Conservation (phyloP, 2,113 vertebrate species). For the Empidonax alnorum region DNA sequence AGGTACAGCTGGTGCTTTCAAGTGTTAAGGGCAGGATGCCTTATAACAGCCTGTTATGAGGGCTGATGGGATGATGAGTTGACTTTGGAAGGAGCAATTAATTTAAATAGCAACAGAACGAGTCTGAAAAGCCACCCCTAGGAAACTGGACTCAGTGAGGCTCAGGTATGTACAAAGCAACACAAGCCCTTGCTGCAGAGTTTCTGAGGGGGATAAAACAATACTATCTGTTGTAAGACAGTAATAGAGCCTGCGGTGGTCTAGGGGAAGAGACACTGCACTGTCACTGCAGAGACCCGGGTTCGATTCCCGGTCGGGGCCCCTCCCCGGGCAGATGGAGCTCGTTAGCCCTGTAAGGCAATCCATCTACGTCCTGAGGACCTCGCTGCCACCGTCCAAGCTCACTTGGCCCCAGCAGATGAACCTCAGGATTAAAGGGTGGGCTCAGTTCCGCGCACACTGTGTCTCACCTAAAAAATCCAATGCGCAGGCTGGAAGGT, state of each 20-base stretch:
- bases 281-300: no score
- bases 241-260: not conserved
- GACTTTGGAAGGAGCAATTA: not conserved
- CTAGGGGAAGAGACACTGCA: no score
- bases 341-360: no score
- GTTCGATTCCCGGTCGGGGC: no score
- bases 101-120: not conserved
- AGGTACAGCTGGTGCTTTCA: not conserved
- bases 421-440: no score
- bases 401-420: no score
- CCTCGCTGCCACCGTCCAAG: no score
- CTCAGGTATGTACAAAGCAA: not conserved
- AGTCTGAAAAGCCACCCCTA: not conserved
- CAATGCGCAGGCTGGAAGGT: no score
- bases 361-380: no score
- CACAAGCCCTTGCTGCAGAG: not conserved
- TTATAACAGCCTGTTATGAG: not conserved
- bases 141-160: not conserved
- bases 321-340: no score
- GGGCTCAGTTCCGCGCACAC: no score
- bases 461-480: no score
- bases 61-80: not conserved
- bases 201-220: not conserved
- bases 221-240: not conserved
- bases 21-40: not conserved